Percentiles rank a stretch among this genome's conserved stretches.
phyloP scores from a whole-genome alignment of 2,888 invertebrate species.

The Parascotia fuliginaria region DNA sequence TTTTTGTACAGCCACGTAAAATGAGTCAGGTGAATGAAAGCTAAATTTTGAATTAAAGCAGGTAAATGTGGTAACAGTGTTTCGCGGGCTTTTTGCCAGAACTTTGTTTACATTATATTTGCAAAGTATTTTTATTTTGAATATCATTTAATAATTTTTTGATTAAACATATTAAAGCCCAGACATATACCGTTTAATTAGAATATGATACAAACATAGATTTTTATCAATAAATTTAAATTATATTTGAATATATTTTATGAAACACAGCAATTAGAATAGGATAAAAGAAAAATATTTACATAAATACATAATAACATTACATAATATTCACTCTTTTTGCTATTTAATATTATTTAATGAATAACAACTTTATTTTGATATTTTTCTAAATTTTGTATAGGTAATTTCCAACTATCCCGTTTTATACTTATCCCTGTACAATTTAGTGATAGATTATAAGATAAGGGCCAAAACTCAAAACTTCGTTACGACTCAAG shows the following conservation, averaged over 20 bases:
- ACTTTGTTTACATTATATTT: constrained; percentile 25
- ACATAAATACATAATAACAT: background rate
- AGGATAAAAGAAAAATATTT: too few species aligned
- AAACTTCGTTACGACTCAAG: too few species aligned
- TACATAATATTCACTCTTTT: background rate
- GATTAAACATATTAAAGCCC: background rate
- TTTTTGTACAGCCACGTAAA: constrained; percentile 28
- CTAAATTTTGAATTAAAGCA: constrained; percentile 24
- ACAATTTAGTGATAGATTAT: constrained; percentile 28
- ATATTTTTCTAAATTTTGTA: constrained; percentile 3
- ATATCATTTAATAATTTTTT: background rate
- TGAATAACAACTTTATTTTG: background rate
- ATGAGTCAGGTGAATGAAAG: constrained; percentile 32
- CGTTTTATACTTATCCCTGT: constrained; percentile 33
- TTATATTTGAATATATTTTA: too few species aligned
- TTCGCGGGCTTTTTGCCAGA: constrained; percentile 12
- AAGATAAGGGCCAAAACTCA: too few species aligned
- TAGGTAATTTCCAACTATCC: background rate
- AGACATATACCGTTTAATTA: background rate
- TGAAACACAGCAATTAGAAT: too few species aligned
- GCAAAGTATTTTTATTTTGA: constrained; percentile 19
- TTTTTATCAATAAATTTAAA: too few species aligned
- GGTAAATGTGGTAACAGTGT: constrained; percentile 24
- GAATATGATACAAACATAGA: background rate
- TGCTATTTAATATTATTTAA: constrained; percentile 4